Conservation (phyloP, 1,140 invertebrate species). For the Babylonia areolata region DNA sequence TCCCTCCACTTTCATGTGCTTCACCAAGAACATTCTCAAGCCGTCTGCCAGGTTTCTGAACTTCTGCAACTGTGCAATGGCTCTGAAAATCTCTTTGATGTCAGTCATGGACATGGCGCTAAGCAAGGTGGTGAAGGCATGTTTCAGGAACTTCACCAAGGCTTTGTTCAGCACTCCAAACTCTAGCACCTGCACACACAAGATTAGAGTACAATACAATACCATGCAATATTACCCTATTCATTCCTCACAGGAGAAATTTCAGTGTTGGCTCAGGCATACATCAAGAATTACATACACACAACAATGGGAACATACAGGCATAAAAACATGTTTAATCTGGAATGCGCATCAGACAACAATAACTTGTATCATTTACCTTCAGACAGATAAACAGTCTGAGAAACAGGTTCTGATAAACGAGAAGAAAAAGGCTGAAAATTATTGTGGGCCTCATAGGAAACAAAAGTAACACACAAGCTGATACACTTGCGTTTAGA, state of each 20-base stretch:
- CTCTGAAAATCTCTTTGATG: slow-evolving; percentile 81
- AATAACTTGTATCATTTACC: too few species aligned
- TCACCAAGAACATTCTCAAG: slow-evolving; percentile 85
- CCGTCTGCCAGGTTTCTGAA: slow-evolving; percentile 86
- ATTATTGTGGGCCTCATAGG: too few species aligned
- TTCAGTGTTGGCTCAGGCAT: not conserved
- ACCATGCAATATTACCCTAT: not conserved
- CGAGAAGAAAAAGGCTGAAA: too few species aligned
- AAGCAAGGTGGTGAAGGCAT: slow-evolving; percentile 84
- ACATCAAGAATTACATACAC: too few species aligned
- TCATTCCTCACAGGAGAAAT: not conserved
- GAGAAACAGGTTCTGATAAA: too few species aligned
- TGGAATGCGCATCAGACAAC: not conserved
- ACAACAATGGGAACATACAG: too few species aligned
- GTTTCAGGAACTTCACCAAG: slow-evolving; percentile 83
- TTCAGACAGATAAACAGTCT: too few species aligned
- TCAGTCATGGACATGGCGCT: slow-evolving; percentile 79
- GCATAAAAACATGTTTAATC: too few species aligned
- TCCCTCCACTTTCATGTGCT: slow-evolving; percentile 82
- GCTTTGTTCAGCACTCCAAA: slow-evolving; percentile 86
- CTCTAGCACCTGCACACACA: slow-evolving; percentile 82
- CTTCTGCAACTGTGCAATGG: slow-evolving; percentile 81
- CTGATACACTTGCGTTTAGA: too few species aligned
- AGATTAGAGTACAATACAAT: not conserved
- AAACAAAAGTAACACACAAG: too few species aligned